Evolutionary conservation across 2,797 vertebrate species (phyloP), one percentile per base, ranked within the genome.

Genomic region (Odontamblyopus lacepedii): DNA sequence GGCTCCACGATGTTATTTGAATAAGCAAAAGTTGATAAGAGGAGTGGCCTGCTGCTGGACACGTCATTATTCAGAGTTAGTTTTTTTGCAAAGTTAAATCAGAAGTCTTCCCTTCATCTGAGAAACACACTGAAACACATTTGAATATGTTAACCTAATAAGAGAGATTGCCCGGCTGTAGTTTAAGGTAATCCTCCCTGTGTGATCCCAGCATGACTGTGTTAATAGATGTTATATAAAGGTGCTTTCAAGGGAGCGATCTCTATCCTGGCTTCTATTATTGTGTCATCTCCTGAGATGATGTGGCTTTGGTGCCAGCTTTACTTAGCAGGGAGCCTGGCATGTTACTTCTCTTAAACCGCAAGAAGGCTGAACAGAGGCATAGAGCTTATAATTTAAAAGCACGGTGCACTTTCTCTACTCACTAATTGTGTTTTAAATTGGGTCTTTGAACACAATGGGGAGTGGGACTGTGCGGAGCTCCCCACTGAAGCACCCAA

Each of bases 341-440:
- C 56, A 77, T 78, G 82, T 75, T 74, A 71, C 84, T 88, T 72
- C 69, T 77, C 78, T 80, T 86, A 81, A 91, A 81, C 83, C 79
- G 82, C 73, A 74, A 90, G 87, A 57, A 61, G 81, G 75, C 83
- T 80, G 76, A 87, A 82, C 3, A 78, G 78, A 53, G 66, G 80
- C 71, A 74, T 63, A 57, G 80, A 78, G 79, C 69, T 56, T 74
- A 71, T 72, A 83, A 86, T 77, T 60, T 73, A 74, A 84, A 80
- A 77, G 76, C 78, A 76, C 85, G 83, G 87, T 69, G 84, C 77
- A 84, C 79, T 67, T 79, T 81, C 65, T 88, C 84, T 77, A 78
- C 44, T 66, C 64, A 84, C 88, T 93, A 94, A 93, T 93, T 92
- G 90, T 93, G 87, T 92, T 94, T 92, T 85, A 93, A 94, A 94